Base-by-base conservation (phyloP, 1,140 invertebrate species). In the Drosophila nigromelanica region DNA sequence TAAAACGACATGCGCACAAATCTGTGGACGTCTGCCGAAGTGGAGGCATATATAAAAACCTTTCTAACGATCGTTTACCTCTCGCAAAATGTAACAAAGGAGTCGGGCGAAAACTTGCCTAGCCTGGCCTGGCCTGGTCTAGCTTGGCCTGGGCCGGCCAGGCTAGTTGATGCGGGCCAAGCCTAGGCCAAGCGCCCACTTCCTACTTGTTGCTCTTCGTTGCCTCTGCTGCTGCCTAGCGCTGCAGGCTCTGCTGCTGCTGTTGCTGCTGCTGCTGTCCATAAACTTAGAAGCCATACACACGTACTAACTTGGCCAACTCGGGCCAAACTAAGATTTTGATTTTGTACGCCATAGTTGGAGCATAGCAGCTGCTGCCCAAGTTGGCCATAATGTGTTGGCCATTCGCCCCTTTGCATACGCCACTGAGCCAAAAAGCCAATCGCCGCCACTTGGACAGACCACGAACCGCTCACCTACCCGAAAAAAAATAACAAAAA, bases 51-150 rank as follows among this genome's bases (percentile, higher is more conserved):
- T 82, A 77, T 74, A 74, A 83, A 87, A 86, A 89, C 83, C 85
- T 89, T 89, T 89, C 83, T 89, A 89, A 89, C 83, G 83, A 89
- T 85, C 83, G 85, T 89, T 89, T 89, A 89, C 83, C 85, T 89
- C 83, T 89, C 79, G 78, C 82, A 79, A 89, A 89, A 89, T 89
- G 83, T 89, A 89, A 89, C 83, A 89, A 89, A 89, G 85, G 80
- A 89, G 85, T 83, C 80, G 73, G 30, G 47, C 55, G 43, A 67
- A 78, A 86, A 86, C 56, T 78, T 77, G 80, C 63, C 81, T 68
- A 62, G 78, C 76, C 76, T 59, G 52, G 43, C 39, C 27, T 35
- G 54, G 43, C 39, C 27, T 35, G 54, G 55, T 39, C 39, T 43
- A 39, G 64, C 76, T 52, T 55, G 40, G 35, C 52, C n/a, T 47